Base-by-base conservation (phyloP, 2,113 vertebrate species). In the Felis chaus region DNA sequence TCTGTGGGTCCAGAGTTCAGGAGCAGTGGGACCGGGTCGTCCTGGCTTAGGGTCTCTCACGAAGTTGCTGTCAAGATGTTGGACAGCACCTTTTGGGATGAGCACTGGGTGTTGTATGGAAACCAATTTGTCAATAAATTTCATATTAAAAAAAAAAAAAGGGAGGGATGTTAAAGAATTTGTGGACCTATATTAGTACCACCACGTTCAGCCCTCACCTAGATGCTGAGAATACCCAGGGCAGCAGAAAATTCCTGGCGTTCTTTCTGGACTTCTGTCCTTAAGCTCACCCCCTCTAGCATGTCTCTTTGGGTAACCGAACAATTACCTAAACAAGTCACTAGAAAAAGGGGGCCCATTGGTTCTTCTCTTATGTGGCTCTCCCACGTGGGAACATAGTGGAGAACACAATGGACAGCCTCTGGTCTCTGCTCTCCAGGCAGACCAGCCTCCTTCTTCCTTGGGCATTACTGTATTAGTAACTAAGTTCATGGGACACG, bases 401-500 rank as follows among this genome's bases (percentile, higher is more conserved):
- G 12, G 85, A 53, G 33, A 57, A 48, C 1, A 1, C 1, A 14
- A 29, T 5, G 29, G 65, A 11, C 10, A 14, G n/a, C 0, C 10
- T 69, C 7, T 74, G 36, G 29, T 23, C 68, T 88, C 50, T 36
- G 48, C 6, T 92, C 9, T 66, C 57, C 19, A 21, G 48, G 25
- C 9, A 18, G 31, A 1, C 36, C 7, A 16, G 7, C 15, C 16
- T 41, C 8, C 33, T 82, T 48, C 55, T 5, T 61, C 63, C 13
- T 18, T 74, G 45, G 76, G 39, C 16, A 18, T 27, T 45, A n/a
- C 0, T 11, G 19, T 18, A 1, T 80, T 15, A 27, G 45, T 74
- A n/a, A 12, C n/a, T 41, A 50, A 2, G 13, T n/a, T 29, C 1
- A 1, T 3, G 21, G 61, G 27, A 31, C 12, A 2, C 0, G 41